Evolutionary conservation across 1,140 invertebrate genomes (phyloP).

Genomic region (Grapholita molesta): DNA sequence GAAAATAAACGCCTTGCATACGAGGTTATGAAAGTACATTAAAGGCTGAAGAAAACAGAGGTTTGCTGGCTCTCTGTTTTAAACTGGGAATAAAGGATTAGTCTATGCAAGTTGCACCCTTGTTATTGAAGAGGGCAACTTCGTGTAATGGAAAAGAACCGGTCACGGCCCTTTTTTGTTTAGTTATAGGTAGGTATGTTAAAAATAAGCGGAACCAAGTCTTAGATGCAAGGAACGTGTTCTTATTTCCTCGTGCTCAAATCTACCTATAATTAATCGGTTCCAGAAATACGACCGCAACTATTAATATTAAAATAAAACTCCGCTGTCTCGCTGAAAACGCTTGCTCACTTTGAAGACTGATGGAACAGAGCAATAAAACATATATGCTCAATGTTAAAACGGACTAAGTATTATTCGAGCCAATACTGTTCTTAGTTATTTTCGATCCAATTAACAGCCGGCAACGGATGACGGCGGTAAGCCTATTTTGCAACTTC

Average conservation of each 20-base stretch:
- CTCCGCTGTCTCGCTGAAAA: neutral
- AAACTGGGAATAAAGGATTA: neutral
- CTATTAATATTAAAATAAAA: neutral
- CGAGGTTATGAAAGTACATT: neutral
- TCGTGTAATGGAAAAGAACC: neutral
- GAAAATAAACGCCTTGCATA: neutral
- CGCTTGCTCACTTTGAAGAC: slow-evolving; percentile 7
- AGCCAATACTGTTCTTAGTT: neutral
- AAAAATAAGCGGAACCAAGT: neutral
- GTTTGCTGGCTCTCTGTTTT: neutral
- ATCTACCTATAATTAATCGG: slow-evolving; percentile 46
- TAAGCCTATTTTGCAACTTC: slow-evolving; percentile 44
- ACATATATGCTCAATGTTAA: neutral
- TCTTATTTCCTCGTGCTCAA: slow-evolving; percentile 32
- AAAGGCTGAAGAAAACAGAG: neutral
- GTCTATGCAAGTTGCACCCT: neutral
- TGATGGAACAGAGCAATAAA: neutral
- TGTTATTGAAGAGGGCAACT: neutral
- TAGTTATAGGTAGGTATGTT: neutral
- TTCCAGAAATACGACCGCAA: slow-evolving; percentile 22
- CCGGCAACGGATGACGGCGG: slow-evolving; percentile 23
- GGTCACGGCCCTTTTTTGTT: neutral
- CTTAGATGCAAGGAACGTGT: slow-evolving; percentile 26
- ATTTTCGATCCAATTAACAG: neutral
- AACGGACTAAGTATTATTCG: neutral